phyloP scores from a whole-genome alignment of 2,888 invertebrate species.

The Philereme vetulata region DNA sequence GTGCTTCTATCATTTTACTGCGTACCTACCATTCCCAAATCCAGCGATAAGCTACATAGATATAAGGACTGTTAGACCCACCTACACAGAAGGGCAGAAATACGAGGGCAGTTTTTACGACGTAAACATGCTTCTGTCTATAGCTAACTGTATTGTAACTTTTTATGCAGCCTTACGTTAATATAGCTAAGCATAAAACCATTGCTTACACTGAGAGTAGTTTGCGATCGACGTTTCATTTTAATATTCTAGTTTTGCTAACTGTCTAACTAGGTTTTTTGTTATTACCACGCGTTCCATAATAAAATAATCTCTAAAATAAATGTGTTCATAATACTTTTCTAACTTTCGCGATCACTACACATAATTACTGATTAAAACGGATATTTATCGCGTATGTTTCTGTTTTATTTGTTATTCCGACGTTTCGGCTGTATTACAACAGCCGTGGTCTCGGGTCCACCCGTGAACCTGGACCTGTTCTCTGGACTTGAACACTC shows the following conservation, averaged over 20 bases:
- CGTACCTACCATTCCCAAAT: slow-evolving; percentile 45
- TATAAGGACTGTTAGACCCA: slow-evolving; percentile 38
- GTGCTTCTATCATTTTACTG: slow-evolving; percentile 26
- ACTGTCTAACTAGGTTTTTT: too few species aligned
- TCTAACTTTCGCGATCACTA: too few species aligned
- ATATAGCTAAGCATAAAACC: slow-evolving; percentile 41
- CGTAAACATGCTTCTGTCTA: slow-evolving; percentile 62
- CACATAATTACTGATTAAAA: too few species aligned
- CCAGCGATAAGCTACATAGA: slow-evolving; percentile 53
- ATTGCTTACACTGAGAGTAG: slow-evolving; percentile 14
- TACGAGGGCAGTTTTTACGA: slow-evolving; percentile 70
- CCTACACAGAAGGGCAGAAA: slow-evolving; percentile 54
- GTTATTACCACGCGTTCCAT: too few species aligned
- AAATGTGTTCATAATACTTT: too few species aligned
- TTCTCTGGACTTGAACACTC: too few species aligned
- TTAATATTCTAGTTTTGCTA: background rate
- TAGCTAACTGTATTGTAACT: slow-evolving; percentile 53
- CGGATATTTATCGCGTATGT: too few species aligned
- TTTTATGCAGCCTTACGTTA: slow-evolving; percentile 45
- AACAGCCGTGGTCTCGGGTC: too few species aligned
- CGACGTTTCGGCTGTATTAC: too few species aligned
- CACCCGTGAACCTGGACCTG: too few species aligned
- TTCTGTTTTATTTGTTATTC: too few species aligned
- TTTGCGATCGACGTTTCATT: slow-evolving; percentile 1
- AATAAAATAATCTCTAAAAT: too few species aligned